Evolutionary conservation across 2,797 vertebrate genomes (phyloP).

Genomic region (Danio jaintianensis): DNA sequence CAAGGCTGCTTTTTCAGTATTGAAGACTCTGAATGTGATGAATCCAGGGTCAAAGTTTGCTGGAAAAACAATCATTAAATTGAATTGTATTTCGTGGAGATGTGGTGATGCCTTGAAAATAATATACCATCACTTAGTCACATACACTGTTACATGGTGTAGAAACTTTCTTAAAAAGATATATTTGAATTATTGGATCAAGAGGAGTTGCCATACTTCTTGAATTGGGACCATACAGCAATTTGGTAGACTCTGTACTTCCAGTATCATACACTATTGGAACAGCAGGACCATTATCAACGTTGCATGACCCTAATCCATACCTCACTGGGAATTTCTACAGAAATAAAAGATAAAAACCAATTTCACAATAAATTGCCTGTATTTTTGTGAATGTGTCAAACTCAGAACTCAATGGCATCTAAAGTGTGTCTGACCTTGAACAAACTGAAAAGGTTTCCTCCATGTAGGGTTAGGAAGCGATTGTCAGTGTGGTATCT

Average conservation of each 20-base stretch:
- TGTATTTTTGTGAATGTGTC: background rate
- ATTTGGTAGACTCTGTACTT: background rate
- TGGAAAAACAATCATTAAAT: slow-evolving; percentile 27
- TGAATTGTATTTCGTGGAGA: background rate
- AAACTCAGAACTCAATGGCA: background rate
- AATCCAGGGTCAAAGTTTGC: slow-evolving; percentile 71
- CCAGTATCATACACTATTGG: slow-evolving; percentile 45
- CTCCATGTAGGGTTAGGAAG: slow-evolving; percentile 24
- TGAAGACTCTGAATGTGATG: slow-evolving; percentile 77
- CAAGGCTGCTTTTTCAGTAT: slow-evolving; percentile 68
- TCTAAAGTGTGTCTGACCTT: slow-evolving; percentile 20
- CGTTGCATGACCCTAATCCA: background rate
- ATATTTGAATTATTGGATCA: background rate
- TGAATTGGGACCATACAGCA: background rate
- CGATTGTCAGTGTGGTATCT: slow-evolving; percentile 56
- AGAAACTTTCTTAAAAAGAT: background rate
- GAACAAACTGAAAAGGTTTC: slow-evolving; percentile 48
- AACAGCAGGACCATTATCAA: slow-evolving; percentile 26
- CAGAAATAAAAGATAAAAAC: background rate
- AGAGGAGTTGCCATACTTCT: background rate
- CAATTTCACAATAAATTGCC: background rate
- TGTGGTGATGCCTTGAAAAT: too few species aligned
- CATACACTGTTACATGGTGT: background rate
- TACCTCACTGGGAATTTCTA: slow-evolving; percentile 43
- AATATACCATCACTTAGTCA: background rate